Base-by-base conservation (phyloP, 2,113 vertebrate genomes). In the Protobothrops mucrosquamatus region DNA sequence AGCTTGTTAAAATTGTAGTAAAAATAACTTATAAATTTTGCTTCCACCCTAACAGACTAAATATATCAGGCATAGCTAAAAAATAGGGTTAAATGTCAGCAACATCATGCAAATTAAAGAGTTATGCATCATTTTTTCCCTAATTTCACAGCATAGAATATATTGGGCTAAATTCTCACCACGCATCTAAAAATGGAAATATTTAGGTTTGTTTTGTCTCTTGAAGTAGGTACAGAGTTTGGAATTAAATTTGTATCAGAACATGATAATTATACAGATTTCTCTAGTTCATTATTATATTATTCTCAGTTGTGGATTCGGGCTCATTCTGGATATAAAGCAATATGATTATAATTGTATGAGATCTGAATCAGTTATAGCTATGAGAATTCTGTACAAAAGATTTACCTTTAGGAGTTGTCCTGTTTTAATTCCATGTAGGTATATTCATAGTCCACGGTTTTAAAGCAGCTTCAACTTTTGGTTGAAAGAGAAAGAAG, bases 31-130 rank as follows among this genome's bases (percentile, higher is more conserved):
- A 24, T 91, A 89, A 93, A 94, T 91, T 96, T 94, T 39, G 55
- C 97, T 96, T 92, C 96, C 91, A 93, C 89, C 91, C 92, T 6
- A 18, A 96, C 14, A 39, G 39, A 92, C 95, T 94, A 93, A 96
- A 96, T 96, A 93, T 91, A 93, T 55, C 89, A 54, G 94, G 93
- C 85, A 6, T 0, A 94, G 90, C 94, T 88, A 92, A 87, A 94
- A 94, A 93, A 95, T 34, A 91, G 95, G 91, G 92, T 89, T 91
- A 88, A 93, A 85, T 87, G 81, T 95, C 92, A 93, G 91, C 94
- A 95, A 97, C 92, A 92, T 90, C 87, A 92, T 61, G 87, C 87
- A 1, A 0, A 87, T 51, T 46, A 46, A 52, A 52, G 90, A 52
- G 57, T 24, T 64, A 54, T 3, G 26, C 15, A 26, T 43, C 43